Evolutionary conservation across 2,888 invertebrate species (phyloP), one percentile per base, ranked within the genome.

Genomic region (Chrysolina americana): DNA sequence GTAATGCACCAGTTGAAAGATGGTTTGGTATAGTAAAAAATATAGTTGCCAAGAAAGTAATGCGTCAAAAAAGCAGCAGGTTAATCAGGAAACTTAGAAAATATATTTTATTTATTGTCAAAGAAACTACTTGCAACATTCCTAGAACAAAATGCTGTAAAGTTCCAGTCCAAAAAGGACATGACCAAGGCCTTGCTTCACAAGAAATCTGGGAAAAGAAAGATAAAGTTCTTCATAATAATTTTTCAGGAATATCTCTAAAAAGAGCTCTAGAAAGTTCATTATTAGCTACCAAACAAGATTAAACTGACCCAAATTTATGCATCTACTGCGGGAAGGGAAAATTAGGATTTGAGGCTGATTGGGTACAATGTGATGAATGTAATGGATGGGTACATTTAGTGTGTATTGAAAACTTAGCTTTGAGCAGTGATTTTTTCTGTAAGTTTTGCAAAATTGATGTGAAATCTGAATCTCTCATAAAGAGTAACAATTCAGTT

Each of bases 311-410:
- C 48, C 36, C 28, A 28, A 48, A 68, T 68, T 3, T 50, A 13
- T 75, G 72, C 28, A 44, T 47, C 41, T 71, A 76, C 28, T 76
- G 76, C 65, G 65, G 65, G 3, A 17, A 70, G 19, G 64, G 70
- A 17, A 28, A 15, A n/a, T 28, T 56, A 23, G 65, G 71, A 9
- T 70, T 64, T 17, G 59, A 11, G 17, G 73, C 70, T 36, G 56
- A 41, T 28, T 73, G 73, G 76, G 71, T 73, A 5, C 41, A 68
- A 50, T 76, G 71, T 21, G 76, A 73, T 41, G 23, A 23, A 36
- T 76, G 76, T n/a, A 44, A 68, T 19, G 63, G 65, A 0, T 76
- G 76, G 73, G 62, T 76, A 53, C 70, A 76, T 44, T 59, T 68
- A 65, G 21, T 23, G 21, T 73, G 73, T 66, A 65, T 65, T 62